Conservation (phyloP, 1,140 invertebrate genomes). For the Tetraneura akinire region DNA sequence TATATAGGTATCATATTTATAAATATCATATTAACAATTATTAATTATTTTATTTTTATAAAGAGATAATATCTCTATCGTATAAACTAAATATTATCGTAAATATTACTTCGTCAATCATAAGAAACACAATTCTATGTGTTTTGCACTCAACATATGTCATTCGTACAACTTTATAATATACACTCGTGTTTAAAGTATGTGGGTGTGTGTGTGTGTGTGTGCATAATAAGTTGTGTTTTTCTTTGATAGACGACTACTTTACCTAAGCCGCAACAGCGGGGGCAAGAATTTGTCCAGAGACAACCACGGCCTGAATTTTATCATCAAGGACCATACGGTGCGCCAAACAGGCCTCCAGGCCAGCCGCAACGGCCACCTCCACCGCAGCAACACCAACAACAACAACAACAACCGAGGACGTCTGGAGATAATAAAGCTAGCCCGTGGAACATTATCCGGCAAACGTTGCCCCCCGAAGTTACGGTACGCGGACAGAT, state of each 20-base stretch:
- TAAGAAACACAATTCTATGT: no score
- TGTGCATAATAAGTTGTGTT: neutral
- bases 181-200: no score
- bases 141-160: no score
- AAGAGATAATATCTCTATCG: no score
- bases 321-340: constrained; percentile 8
- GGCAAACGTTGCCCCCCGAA: constrained; percentile 7
- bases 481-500: neutral
- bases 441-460: constrained; percentile 1
- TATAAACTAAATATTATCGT: no score
- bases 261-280: constrained; percentile 18
- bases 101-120: no score
- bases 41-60: no score
- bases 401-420: neutral
- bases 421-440: neutral
- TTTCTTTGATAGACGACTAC: constrained; percentile 30
- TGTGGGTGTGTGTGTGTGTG: neutral
- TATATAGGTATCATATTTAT: no score
- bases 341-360: neutral
- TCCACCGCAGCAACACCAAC: neutral
- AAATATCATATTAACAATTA: no score
- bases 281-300: neutral
- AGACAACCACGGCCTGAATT: constrained; percentile 18
- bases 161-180: no score
- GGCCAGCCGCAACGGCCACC: neutral